These are phyloP conservation scores for Crypturellus undulatus DNA, from an alignment of 2,113 vertebrate species.

Conservation along the genomic window DNA sequence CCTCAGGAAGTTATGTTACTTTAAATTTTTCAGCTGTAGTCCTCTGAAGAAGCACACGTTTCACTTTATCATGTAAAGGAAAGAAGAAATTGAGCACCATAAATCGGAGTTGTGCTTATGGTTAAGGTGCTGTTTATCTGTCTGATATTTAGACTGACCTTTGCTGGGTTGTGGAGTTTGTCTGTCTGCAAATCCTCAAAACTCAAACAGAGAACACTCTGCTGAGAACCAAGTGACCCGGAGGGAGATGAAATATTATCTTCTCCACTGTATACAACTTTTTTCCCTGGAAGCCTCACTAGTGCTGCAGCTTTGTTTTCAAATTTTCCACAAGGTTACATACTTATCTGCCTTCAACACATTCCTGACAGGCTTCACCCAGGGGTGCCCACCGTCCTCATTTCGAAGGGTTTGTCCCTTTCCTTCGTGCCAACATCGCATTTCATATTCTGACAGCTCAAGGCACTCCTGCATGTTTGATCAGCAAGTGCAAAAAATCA, in stretches of 20 bases:
- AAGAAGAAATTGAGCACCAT: slow-evolving; percentile 58
- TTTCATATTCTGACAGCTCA: neutral
- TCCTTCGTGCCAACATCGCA: neutral
- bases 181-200: slow-evolving; percentile 81
- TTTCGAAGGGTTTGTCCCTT: neutral
- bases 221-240: slow-evolving; percentile 67
- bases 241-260: slow-evolving; percentile 75
- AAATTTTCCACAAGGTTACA: slow-evolving; percentile 27
- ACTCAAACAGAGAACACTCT: slow-evolving; percentile 70
- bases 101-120: slow-evolving; percentile 62
- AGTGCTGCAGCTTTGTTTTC: neutral
- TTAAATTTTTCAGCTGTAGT: slow-evolving; percentile 48
- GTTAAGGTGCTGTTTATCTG: slow-evolving; percentile 69
- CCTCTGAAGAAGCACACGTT: slow-evolving; percentile 14
- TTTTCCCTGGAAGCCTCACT: slow-evolving; percentile 28
- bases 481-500: neutral
- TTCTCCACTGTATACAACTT: slow-evolving; percentile 48
- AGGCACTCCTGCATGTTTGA: neutral
- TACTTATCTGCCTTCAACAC: neutral
- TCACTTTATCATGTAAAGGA: slow-evolving; percentile 54
- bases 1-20: slow-evolving; percentile 65
- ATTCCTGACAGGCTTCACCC: neutral
- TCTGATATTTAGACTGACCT: slow-evolving; percentile 82
- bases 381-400: neutral
- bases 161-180: slow-evolving; percentile 77